Evolutionary conservation across 2,888 invertebrate genomes (phyloP).

Genomic region (Chymomyza caudatula): DNA sequence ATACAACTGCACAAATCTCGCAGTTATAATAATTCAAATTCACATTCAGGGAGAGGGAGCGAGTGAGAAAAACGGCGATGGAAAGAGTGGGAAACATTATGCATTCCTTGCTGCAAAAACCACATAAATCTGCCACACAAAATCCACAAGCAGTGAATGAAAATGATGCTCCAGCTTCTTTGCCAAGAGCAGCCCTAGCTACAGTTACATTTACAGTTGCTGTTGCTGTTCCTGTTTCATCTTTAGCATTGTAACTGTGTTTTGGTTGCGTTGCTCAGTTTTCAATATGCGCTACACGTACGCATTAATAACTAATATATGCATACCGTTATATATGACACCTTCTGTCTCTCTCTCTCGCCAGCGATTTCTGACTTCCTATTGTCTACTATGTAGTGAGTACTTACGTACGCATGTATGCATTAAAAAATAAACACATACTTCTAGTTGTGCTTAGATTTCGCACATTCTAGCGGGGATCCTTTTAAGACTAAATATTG

Average conservation of each 20-base stretch:
- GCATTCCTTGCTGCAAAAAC: conserved; percentile 70
- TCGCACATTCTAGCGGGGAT: too few relatives aligned
- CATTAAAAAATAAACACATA: too few relatives aligned
- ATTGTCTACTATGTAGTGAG: conserved; percentile 65
- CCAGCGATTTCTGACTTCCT: conserved; percentile 42
- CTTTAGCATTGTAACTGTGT: not conserved
- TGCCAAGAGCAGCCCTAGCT: not conserved
- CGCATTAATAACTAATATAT: conserved; percentile 71
- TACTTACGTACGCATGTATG: not conserved
- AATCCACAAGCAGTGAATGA: conserved; percentile 16
- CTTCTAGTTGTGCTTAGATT: too few relatives aligned
- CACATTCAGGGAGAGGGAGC: not conserved
- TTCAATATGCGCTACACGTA: conserved; percentile 70
- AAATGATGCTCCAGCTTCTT: not conserved
- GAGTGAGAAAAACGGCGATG: too few relatives aligned
- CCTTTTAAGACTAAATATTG: too few relatives aligned
- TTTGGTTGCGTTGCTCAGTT: conserved; percentile 41
- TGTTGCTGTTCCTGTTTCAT: not conserved
- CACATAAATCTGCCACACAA: conserved; percentile 65
- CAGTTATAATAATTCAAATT: not conserved
- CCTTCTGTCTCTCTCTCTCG: not conserved
- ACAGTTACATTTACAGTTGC: too few relatives aligned
- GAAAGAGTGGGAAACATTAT: conserved; percentile 53
- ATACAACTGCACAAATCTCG: not conserved
- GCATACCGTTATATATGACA: conserved; percentile 35